A percentile compares a stretch with the other conserved stretches of the same genome.
Conservation (phyloP, 1,140 invertebrate genomes). For the Drosophila erecta region DNA sequence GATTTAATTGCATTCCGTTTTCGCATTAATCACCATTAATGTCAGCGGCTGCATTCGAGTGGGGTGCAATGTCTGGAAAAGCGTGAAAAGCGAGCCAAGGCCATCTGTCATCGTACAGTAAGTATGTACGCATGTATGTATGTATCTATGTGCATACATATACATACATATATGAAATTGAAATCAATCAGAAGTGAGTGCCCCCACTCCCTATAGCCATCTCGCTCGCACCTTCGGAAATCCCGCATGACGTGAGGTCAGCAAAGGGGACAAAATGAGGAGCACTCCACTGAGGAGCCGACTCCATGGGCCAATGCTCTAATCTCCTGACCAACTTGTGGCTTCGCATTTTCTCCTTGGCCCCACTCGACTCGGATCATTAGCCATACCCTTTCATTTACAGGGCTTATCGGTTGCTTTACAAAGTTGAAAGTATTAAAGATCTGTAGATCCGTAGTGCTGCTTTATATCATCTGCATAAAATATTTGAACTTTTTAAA, state of each 20-base stretch:
- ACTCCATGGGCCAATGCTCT: slow-evolving; percentile 35
- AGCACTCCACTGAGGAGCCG: slow-evolving; percentile 25
- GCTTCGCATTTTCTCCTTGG: slow-evolving; percentile 69
- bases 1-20: slow-evolving; percentile 70
- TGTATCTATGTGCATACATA: too few relatives aligned
- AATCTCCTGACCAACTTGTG: slow-evolving; percentile 81
- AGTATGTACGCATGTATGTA: background rate
- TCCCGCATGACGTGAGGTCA: slow-evolving; percentile 66
- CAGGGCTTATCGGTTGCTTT: too few relatives aligned
- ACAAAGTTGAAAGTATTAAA: background rate
- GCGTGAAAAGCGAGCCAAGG: slow-evolving; percentile 79
- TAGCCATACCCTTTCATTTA: slow-evolving; percentile 10
- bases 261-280: slow-evolving; percentile 10
- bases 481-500: too few relatives aligned
- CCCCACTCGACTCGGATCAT: slow-evolving; percentile 37
- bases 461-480: too few relatives aligned
- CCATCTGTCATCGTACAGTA: slow-evolving; percentile 11
- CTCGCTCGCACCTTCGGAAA: background rate
- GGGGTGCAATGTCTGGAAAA: slow-evolving; percentile 73
- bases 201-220: slow-evolving; percentile 3
- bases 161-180: slow-evolving; percentile 13
- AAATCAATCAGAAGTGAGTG: slow-evolving; percentile 63
- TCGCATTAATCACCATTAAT: slow-evolving; percentile 80
- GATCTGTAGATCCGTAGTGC: background rate
- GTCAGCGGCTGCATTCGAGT: slow-evolving; percentile 50